Conservation (phyloP, 2,797 vertebrate species). For the Chaetodon trifasciatus region DNA sequence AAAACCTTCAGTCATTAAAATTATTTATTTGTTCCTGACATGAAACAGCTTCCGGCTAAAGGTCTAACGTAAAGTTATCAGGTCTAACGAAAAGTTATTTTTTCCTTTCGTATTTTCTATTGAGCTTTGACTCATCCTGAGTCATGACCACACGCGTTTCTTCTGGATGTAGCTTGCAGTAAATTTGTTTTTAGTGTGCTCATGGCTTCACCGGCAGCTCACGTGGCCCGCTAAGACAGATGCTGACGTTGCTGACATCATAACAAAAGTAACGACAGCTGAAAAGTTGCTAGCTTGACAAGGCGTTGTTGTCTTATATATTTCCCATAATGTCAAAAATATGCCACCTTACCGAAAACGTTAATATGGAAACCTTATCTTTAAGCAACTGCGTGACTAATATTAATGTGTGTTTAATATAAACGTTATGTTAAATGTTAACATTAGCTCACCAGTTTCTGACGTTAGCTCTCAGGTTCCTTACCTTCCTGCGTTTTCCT, state of each 20-base stretch:
- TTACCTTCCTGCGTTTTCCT: constrained; percentile 81
- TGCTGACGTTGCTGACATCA: background rate
- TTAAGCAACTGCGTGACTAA: background rate
- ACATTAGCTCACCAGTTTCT: background rate
- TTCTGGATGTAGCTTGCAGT: too few relatives aligned
- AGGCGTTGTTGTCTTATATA: rapidly evolving
- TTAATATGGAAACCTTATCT: background rate
- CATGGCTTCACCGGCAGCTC: background rate
- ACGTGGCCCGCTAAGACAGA: background rate
- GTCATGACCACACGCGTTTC: too few relatives aligned
- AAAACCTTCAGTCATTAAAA: too few relatives aligned
- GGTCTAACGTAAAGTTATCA: too few relatives aligned
- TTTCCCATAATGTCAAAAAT: rapidly evolving
- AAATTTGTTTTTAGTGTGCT: background rate
- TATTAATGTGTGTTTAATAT: too few relatives aligned
- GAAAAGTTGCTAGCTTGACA: too few relatives aligned
- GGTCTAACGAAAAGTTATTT: too few relatives aligned
- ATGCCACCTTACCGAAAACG: too few relatives aligned
- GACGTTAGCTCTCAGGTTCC: background rate
- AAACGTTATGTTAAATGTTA: background rate
- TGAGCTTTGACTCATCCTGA: too few relatives aligned
- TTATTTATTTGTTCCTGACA: too few relatives aligned
- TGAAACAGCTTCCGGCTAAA: too few relatives aligned
- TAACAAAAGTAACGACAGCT: background rate
- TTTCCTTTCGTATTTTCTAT: too few relatives aligned